A percentile compares a stretch with the other conserved stretches of the same genome.
Evolutionary conservation across 2,888 invertebrate genomes (phyloP).

Genomic region (Phalera bucephala): DNA sequence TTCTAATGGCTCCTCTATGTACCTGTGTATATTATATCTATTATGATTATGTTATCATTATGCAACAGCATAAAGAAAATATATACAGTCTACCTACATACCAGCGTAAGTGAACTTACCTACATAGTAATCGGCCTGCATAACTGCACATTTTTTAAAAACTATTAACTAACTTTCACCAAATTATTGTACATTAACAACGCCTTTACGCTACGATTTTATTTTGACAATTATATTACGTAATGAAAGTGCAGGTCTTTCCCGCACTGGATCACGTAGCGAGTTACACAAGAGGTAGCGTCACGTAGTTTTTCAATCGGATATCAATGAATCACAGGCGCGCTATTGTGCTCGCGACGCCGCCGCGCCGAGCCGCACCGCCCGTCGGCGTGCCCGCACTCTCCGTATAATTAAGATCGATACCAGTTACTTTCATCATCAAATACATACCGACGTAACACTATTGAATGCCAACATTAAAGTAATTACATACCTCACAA

Average conservation of each 20-base stretch:
- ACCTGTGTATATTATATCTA: no score
- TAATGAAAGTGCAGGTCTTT: slow-evolving; percentile 60
- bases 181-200: slow-evolving; percentile 56
- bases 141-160: slow-evolving; percentile 24
- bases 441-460: slow-evolving; percentile 54
- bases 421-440: slow-evolving; percentile 68
- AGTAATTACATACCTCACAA: slow-evolving; percentile 43
- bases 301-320: slow-evolving; percentile 68
- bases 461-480: slow-evolving; percentile 53
- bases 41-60: no score
- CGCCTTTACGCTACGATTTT: slow-evolving; percentile 59
- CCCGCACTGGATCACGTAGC: slow-evolving; percentile 74
- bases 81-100: no score
- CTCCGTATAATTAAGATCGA: slow-evolving; percentile 58
- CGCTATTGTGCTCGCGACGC: slow-evolving; percentile 10
- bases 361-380: slow-evolving; percentile 9
- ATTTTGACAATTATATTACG: slow-evolving; percentile 76
- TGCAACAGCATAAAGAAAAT: neutral
- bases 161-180: slow-evolving; percentile 64
- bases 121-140: neutral
- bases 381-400: slow-evolving; percentile 43
- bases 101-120: neutral
- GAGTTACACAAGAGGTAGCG: slow-evolving; percentile 70
- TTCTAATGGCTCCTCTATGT: no score
- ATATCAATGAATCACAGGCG: slow-evolving; percentile 55